Percentiles rank a stretch among this genome's conserved stretches.
phyloP scores from a whole-genome alignment of 2,113 vertebrate genomes.

The Sander lucioperca region DNA sequence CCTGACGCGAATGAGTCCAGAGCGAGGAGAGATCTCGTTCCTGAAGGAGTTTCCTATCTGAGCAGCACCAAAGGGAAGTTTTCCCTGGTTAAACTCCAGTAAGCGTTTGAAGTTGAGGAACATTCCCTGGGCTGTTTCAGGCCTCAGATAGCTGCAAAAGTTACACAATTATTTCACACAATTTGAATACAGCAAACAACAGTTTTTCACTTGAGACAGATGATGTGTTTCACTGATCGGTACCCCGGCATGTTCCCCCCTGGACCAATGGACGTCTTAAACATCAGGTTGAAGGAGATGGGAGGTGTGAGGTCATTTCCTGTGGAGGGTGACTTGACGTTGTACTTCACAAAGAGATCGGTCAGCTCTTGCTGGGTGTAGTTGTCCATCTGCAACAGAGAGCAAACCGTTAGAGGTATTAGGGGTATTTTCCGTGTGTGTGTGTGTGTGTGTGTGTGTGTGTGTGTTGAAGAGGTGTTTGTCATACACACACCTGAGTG shows the following conservation, averaged over 20 bases:
- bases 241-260: slow-evolving; percentile 97
- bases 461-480: background rate
- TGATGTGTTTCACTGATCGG: background rate
- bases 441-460: background rate
- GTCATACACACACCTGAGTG: slow-evolving; percentile 83
- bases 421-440: background rate
- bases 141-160: slow-evolving; percentile 92
- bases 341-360: slow-evolving; percentile 95
- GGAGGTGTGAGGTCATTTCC: slow-evolving; percentile 95
- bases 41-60: slow-evolving; percentile 99
- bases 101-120: slow-evolving; percentile 99
- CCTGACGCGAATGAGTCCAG: slow-evolving; percentile 97
- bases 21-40: slow-evolving; percentile 98
- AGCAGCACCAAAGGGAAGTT: slow-evolving; percentile 96
- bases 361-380: slow-evolving; percentile 92
- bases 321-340: slow-evolving; percentile 94
- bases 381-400: slow-evolving; percentile 91
- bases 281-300: slow-evolving; percentile 98
- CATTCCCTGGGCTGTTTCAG: slow-evolving; percentile 99
- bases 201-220: background rate
- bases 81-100: slow-evolving; percentile 98
- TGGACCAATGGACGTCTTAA: slow-evolving; percentile 97
- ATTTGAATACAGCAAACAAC: background rate
- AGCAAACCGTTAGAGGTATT: background rate
- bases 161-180: background rate